A percentile compares a stretch with the other conserved stretches of the same genome.
phyloP scores from a whole-genome alignment of 1,140 invertebrate genomes.

The Portunus trituberculatus region DNA sequence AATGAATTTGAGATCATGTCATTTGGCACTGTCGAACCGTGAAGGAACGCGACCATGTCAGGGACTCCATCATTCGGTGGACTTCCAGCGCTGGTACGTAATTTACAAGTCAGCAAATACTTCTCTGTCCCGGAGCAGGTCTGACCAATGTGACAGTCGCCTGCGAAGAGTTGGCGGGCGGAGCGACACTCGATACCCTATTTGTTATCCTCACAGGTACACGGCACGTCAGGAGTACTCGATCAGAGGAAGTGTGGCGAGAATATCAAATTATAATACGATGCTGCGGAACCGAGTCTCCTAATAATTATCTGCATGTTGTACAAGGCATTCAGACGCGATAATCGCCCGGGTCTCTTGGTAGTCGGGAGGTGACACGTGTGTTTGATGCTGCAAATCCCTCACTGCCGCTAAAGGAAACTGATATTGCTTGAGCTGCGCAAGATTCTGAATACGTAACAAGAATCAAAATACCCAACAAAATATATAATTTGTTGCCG shows the following conservation, averaged over 20 bases:
- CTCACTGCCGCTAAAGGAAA: background rate
- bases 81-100: background rate
- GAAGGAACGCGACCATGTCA: no score
- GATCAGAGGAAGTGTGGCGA: background rate
- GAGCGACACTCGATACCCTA: background rate
- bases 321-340: background rate
- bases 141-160: background rate
- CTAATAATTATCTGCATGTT: background rate
- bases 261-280: background rate
- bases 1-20: no score
- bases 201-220: background rate
- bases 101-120: background rate
- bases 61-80: no score
- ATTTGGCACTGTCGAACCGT: no score
- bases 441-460: background rate
- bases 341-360: background rate
- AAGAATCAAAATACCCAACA: background rate
- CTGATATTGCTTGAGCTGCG: background rate
- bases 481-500: background rate
- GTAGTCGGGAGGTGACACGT: background rate
- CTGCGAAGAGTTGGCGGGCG: background rate
- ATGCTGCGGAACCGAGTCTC: background rate
- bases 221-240: background rate
- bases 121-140: background rate
- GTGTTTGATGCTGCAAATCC: background rate